Percentiles rank a stretch among this genome's conserved stretches.
phyloP scores from a whole-genome alignment of 1,140 invertebrate species.

The Adelges cooleyi region DNA sequence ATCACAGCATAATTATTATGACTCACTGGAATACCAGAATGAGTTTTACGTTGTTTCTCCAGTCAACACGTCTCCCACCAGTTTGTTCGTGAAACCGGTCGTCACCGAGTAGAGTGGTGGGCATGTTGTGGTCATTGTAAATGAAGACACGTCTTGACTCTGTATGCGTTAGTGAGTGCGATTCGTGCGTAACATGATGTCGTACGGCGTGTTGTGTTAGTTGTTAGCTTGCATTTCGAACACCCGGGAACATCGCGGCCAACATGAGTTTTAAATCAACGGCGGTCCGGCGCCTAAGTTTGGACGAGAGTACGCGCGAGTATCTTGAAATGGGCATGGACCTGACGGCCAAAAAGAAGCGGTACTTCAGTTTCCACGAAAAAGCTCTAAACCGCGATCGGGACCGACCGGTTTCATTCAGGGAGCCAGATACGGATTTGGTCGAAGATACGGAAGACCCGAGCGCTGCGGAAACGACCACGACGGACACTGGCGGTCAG shows the following conservation, averaged over 20 bases:
- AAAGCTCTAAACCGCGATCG: not conserved
- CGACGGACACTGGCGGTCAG: conserved; percentile 57
- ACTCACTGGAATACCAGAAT: too few relatives aligned
- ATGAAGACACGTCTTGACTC: not conserved
- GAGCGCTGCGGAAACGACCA: conserved; percentile 5
- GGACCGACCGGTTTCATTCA: not conserved
- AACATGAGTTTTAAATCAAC: not conserved
- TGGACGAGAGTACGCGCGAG: conserved; percentile 10
- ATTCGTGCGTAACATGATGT: not conserved
- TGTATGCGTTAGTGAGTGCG: not conserved
- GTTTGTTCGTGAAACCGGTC: not conserved
- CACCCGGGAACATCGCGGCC: too few relatives aligned
- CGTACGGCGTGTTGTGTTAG: too few relatives aligned
- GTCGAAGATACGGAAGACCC: not conserved
- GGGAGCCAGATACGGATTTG: not conserved
- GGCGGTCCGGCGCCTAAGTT: not conserved
- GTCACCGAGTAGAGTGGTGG: not conserved
- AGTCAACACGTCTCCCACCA: not conserved
- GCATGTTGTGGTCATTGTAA: conserved; percentile 16
- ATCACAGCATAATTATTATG: too few relatives aligned
- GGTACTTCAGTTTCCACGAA: conserved; percentile 18
- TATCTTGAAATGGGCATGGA: conserved; percentile 26
- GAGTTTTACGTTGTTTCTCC: too few relatives aligned
- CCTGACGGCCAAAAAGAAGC: conserved; percentile 1
- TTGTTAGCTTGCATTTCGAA: too few relatives aligned